phyloP scores from a whole-genome alignment of 2,113 vertebrate species.

The Leiothrix lutea region DNA sequence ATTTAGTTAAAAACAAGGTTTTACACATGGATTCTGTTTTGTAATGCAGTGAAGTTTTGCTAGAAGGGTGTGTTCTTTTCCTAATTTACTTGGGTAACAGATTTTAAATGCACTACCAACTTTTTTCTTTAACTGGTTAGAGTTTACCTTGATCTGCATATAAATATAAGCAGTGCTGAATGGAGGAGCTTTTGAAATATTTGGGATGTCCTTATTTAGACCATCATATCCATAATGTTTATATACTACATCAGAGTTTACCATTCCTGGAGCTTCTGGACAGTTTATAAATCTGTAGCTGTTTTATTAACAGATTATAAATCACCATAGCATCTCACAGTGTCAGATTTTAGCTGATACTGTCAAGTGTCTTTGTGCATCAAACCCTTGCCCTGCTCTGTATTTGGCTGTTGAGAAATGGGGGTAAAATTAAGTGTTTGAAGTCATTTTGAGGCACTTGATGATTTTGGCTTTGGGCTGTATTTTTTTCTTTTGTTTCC shows the following conservation, averaged over 20 bases:
- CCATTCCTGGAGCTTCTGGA: background rate
- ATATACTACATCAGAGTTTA: background rate
- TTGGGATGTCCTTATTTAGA: background rate
- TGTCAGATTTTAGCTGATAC: background rate
- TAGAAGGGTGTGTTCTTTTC: background rate
- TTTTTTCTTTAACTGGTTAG: background rate
- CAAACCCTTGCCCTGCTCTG: background rate
- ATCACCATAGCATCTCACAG: background rate
- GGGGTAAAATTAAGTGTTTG: background rate
- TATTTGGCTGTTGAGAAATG: background rate
- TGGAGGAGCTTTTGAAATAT: background rate
- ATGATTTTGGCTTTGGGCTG: background rate
- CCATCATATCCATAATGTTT: background rate
- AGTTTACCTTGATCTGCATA: background rate
- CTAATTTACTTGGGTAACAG: background rate
- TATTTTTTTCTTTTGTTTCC: fast-evolving
- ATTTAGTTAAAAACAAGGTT: background rate
- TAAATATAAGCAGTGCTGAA: background rate
- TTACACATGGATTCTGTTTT: background rate
- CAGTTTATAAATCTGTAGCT: background rate
- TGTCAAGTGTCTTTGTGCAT: background rate
- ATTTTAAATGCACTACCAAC: background rate
- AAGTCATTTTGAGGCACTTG: background rate
- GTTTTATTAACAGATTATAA: background rate
- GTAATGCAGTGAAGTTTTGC: background rate